Conservation (phyloP, 2,888 invertebrate genomes). For the Harmothoe impar region DNA sequence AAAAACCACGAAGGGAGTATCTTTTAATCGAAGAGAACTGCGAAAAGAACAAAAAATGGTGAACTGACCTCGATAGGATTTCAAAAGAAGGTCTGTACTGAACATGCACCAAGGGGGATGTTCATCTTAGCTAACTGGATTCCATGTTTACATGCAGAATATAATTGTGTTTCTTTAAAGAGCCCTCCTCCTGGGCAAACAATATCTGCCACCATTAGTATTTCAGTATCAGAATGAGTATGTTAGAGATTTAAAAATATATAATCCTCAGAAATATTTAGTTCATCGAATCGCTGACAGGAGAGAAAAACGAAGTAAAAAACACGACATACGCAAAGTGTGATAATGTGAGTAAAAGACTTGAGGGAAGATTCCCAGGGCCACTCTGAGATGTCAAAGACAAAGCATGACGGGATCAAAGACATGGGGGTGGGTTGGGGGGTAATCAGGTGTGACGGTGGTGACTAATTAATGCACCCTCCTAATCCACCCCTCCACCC, state of each 20-base stretch:
- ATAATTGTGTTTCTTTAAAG: too few relatives aligned
- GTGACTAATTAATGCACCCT: conserved; percentile 36
- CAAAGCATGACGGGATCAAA: conserved; percentile 34
- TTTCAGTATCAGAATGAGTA: too few relatives aligned
- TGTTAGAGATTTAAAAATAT: too few relatives aligned
- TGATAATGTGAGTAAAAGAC: too few relatives aligned
- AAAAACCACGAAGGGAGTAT: not conserved
- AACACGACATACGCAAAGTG: too few relatives aligned
- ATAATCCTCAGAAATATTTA: too few relatives aligned
- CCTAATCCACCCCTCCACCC: conserved; percentile 19
- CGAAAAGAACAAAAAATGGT: conserved; percentile 20
- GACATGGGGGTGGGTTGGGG: not conserved
- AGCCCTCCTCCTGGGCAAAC: too few relatives aligned
- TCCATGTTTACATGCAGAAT: not conserved
- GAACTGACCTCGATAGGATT: not conserved
- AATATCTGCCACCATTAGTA: too few relatives aligned
- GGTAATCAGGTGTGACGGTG: conserved; percentile 2
- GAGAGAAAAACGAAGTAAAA: too few relatives aligned
- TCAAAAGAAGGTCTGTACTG: not conserved
- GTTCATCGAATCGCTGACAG: too few relatives aligned
- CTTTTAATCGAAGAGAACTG: not conserved
- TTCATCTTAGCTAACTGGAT: not conserved
- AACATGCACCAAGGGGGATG: not conserved
- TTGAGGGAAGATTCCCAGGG: too few relatives aligned
- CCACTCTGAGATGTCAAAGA: not conserved